Percentiles rank a stretch among this genome's conserved stretches.
phyloP scores from a whole-genome alignment of 2,113 vertebrate species.

The Lophotis ruficrista region DNA sequence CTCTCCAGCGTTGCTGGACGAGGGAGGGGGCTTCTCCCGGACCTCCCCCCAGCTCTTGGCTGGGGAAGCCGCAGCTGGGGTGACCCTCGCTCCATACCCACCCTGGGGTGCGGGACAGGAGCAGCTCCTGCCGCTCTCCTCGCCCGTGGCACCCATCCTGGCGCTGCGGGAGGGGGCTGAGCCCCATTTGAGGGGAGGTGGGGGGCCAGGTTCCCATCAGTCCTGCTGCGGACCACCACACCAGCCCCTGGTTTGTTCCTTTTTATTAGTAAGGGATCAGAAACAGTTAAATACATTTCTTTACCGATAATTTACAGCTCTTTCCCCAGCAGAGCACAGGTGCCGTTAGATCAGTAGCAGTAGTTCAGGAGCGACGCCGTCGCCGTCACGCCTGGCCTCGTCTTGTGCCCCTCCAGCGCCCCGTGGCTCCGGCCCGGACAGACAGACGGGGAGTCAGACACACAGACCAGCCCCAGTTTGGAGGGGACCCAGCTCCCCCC shows the following conservation, averaged over 20 bases:
- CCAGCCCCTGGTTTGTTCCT: neutral
- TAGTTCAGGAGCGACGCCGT: neutral
- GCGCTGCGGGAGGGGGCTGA: no score
- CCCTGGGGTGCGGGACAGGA: neutral
- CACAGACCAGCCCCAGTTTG: fast-evolving
- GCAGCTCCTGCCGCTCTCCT: neutral
- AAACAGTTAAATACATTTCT: constrained; percentile 41
- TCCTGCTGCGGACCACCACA: fast-evolving
- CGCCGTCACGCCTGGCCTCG: neutral
- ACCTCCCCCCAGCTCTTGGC: no score
- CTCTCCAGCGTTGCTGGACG: fast-evolving
- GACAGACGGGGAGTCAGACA: fast-evolving
- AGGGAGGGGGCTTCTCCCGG: neutral
- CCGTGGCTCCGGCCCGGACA: fast-evolving
- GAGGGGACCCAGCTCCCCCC: neutral
- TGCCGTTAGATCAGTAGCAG: neutral
- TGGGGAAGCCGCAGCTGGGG: neutral
- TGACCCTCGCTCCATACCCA: fast-evolving
- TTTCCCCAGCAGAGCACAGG: neutral
- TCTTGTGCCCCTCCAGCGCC: neutral
- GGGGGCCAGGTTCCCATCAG: fast-evolving
- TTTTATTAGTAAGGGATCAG: constrained; percentile 26
- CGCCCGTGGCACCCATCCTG: no score
- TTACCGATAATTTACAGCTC: constrained; percentile 26
- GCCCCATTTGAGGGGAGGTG: neutral